Conservation (phyloP, 2,888 invertebrate genomes). For the Acheta domesticus region DNA sequence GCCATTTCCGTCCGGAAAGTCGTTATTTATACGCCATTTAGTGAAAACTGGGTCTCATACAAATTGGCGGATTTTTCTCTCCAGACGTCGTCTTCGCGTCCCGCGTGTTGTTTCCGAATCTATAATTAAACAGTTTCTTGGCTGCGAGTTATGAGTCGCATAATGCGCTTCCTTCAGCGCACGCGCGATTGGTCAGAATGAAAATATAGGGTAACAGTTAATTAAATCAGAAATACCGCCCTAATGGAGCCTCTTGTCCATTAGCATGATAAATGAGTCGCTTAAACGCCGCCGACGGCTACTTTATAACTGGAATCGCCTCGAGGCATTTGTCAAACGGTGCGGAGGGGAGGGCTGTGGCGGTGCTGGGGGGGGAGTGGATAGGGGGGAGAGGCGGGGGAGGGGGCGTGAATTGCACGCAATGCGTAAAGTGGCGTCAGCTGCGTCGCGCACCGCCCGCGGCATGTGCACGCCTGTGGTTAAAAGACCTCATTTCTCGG, state of each 20-base stretch:
- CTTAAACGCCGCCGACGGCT: constrained; percentile 1
- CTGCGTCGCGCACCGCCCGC: too few species aligned
- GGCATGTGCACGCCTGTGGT: too few species aligned
- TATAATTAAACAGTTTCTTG: neutral
- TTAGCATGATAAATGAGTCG: neutral
- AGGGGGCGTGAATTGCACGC: neutral
- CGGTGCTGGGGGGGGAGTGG: neutral
- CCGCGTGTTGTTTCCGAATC: neutral
- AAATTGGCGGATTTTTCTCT: neutral
- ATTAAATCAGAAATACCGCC: neutral
- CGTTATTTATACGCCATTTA: neutral
- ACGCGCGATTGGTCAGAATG: neutral
- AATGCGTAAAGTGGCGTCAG: neutral
- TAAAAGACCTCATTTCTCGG: too few species aligned
- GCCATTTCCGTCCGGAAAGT: neutral
- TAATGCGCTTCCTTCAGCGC: neutral
- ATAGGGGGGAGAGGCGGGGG: neutral
- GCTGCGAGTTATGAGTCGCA: neutral
- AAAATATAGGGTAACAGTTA: neutral
- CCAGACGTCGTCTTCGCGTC: too few species aligned
- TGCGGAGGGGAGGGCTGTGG: neutral
- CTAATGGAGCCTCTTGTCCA: constrained; percentile 10
- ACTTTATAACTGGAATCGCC: constrained; percentile 1
- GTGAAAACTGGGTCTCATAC: neutral
- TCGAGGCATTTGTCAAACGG: neutral